Base-by-base conservation (phyloP, 1,140 invertebrate species). In the Helicoverpa zea region DNA sequence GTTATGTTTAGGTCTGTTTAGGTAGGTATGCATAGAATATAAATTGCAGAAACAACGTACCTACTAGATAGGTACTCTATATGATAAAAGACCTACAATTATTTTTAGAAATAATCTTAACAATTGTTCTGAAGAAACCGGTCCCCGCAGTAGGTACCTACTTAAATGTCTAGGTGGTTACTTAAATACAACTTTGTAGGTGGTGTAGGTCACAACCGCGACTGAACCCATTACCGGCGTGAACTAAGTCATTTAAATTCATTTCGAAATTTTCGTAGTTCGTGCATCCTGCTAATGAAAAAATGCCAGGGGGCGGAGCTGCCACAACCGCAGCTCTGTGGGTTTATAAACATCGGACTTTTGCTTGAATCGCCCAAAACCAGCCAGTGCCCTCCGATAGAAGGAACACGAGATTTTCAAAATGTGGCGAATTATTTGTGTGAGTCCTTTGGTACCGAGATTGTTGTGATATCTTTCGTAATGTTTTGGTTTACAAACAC, bases 211-310 rank as follows among this genome's bases (percentile, higher is more conserved):
- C 12, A 54, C 12, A 52, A 10, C 68, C 68, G 52, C 43, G 66
- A 29, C 23, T 54, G 49, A 52, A 72, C 68, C 13, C 47, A 70
- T 70, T 70, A 70, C 66, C 29, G 49, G 47, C 18, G 49, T 72
- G 49, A 79, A 64, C 76, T 68, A 66, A 79, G 59, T 54, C 59
- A 66, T 79, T 79, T 59, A 70, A 58, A 70, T 23, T 58, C 12
- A 84, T 91, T 89, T 89, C 87, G 85, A 89, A 87, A 92, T 90
- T 91, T 87, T 86, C 76, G 83, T 84, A 75, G 86, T 78, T 92
- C 91, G 91, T 92, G 91, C 86, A 56, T 64, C 64, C 56, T 76
- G 68, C 54, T 93, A 91, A 93, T 89, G 90, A 91, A 91, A 68
- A 82, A 89, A 89, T 83, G 81, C 43, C 79, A 81, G 23, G 78